Base-by-base conservation (phyloP, 1,140 invertebrate species). In the Coenobita brevimanus region DNA sequence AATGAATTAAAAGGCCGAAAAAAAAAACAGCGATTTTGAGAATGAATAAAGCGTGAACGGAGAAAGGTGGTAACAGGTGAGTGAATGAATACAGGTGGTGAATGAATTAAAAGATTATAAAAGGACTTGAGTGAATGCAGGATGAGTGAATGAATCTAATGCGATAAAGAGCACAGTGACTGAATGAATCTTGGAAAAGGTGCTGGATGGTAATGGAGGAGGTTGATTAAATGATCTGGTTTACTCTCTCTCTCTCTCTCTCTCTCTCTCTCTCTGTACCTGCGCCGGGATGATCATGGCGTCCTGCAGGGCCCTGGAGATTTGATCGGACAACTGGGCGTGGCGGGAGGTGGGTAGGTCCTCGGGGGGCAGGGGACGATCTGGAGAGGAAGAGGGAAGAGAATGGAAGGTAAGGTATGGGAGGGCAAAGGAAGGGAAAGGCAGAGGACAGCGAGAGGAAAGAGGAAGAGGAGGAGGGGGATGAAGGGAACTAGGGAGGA, bases 261-360 rank as follows among this genome's bases (percentile, higher is more conserved):
- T 50, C 46, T 50, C 46, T 50, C 46, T 50, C 46, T 50, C 46
- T 50, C 46, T 8, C 46, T 38, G 41, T 54, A 87, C 84, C 76
- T 87, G 75, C 2, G 46, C 2, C 3, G 84, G 84, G 30, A 87
- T 62, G 17, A 87, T 87, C 84, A 87, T 87, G 24, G 84, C 76
- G 75, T 87, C 64, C 8, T 80, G 43, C 27, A 80, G 24, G 8
- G 76, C 62, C 24, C 46, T 41, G 21, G 82, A 79, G 60, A 86
- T 36, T n/a, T 71, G 62, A 3, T 57, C 43, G 38, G 76, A 57
- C 27, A 80, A 64, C 3, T 73, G 84, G 75, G 84, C 36, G 62
- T 80, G 84, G 62, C 76, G 62, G 76, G 84, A 24, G 33, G 84
- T 79, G 60, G 84, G 84, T 8, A 81, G 76, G 30, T 80, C 84